Conservation (phyloP, 2,797 vertebrate genomes). For the Gouania willdenowi region DNA sequence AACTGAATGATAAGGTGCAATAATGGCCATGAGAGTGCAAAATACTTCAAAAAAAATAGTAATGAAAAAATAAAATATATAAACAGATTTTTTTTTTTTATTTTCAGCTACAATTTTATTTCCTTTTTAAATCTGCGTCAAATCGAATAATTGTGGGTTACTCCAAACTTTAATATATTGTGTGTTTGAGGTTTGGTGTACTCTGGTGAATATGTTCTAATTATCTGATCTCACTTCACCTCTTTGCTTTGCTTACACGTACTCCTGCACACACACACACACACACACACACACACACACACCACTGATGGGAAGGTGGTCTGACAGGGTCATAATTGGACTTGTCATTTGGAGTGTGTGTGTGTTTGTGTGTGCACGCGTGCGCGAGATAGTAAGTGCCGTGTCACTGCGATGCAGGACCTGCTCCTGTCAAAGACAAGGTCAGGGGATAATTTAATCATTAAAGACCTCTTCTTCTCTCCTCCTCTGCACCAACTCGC, state of each 20-base stretch:
- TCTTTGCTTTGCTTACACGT: constrained; percentile 15
- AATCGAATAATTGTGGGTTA: no score
- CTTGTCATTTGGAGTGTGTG: constrained; percentile 60
- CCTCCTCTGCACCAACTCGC: constrained; percentile 42
- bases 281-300: constrained; percentile 12
- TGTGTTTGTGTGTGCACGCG: constrained; percentile 7
- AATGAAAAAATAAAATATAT: no score
- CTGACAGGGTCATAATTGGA: constrained; percentile 76
- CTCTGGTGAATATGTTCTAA: no score
- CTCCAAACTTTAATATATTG: no score
- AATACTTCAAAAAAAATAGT: no score
- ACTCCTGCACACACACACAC: constrained; percentile 18
- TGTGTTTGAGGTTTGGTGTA: no score
- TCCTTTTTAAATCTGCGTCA: no score
- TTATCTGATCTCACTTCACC: constrained; percentile 3
- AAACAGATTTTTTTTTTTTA: no score
- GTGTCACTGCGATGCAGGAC: constrained; percentile 53
- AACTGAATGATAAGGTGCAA: no score
- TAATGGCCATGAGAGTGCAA: no score
- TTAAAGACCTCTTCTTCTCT: constrained; percentile 66
- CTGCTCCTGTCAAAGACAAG: constrained; percentile 74
- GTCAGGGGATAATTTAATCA: constrained; percentile 82
- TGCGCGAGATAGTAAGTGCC: neutral
- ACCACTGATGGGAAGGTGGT: constrained; percentile 43
- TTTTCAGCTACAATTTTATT: no score